A percentile compares a stretch with the other conserved stretches of the same genome.
Conservation (phyloP, 2,113 vertebrate genomes). For the Corythaixoides concolor region DNA sequence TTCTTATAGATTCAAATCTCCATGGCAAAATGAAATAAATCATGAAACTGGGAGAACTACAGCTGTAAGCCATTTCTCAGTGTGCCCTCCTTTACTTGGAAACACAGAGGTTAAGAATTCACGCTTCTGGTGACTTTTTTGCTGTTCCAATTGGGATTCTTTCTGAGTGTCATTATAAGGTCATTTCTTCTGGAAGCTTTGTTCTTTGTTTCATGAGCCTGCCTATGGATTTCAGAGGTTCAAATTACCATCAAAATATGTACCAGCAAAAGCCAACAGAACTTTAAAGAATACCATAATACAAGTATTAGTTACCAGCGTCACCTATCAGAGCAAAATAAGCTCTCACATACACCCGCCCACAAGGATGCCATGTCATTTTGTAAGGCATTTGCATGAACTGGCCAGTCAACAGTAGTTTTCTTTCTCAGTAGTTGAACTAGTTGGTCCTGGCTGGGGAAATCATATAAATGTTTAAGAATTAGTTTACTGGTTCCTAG, state of each 20-base stretch:
- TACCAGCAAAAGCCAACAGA: not conserved
- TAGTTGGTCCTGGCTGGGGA: not conserved
- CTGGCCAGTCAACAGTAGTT: not conserved
- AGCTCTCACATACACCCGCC: not conserved
- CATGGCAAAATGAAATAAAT: not conserved
- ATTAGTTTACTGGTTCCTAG: not conserved
- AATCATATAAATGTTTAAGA: not conserved
- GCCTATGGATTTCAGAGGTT: not conserved
- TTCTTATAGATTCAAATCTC: not conserved
- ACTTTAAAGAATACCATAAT: not conserved
- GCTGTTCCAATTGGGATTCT: not conserved
- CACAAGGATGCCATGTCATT: not conserved
- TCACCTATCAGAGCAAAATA: not conserved
- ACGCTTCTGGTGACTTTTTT: not conserved
- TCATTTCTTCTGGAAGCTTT: not conserved
- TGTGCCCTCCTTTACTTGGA: not conserved
- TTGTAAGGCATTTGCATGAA: not conserved
- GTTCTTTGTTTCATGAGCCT: not conserved
- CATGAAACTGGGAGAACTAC: not conserved
- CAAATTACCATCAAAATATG: not conserved
- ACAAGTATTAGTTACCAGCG: not conserved
- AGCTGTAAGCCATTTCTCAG: not conserved
- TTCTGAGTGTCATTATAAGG: not conserved
- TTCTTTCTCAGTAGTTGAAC: not conserved
- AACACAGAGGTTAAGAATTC: not conserved